phyloP scores from a whole-genome alignment of 35 echinoderm and acorn worm genomes.

The Stichopus chloronotus region DNA sequence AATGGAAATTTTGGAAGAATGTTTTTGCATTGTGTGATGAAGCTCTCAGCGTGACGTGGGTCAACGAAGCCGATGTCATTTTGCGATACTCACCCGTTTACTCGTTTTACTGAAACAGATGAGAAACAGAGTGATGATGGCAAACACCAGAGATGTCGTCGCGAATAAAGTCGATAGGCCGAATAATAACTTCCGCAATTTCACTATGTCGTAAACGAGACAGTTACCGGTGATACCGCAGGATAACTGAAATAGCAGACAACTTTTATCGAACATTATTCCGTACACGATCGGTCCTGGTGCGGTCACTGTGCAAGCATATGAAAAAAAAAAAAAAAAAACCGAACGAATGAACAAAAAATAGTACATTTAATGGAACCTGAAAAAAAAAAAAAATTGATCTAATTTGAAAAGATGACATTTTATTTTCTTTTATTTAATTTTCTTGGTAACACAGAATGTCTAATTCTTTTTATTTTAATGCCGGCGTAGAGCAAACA shows the following conservation, averaged over 20 bases:
- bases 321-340: neutral
- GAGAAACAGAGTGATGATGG: neutral
- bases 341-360: neutral
- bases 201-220: constrained; percentile 72
- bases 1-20: too few species aligned
- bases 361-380: too few species aligned
- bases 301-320: constrained; percentile 44
- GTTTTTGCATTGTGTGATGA: too few species aligned
- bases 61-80: too few species aligned
- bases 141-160: neutral
- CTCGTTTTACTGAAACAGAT: neutral
- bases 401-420: too few species aligned
- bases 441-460: too few species aligned
- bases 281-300: constrained; percentile 73
- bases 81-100: too few species aligned
- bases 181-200: neutral
- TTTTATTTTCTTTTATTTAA: too few species aligned
- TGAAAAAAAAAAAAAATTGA: too few species aligned
- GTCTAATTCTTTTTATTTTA: too few species aligned
- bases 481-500: too few species aligned
- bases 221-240: constrained; percentile 67
- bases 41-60: too few species aligned
- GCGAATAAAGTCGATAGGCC: constrained; percentile 23
- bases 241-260: constrained; percentile 62
- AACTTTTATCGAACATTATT: constrained; percentile 52